Conservation (phyloP, 1,140 invertebrate species). For the Zaprionus tsacasi region DNA sequence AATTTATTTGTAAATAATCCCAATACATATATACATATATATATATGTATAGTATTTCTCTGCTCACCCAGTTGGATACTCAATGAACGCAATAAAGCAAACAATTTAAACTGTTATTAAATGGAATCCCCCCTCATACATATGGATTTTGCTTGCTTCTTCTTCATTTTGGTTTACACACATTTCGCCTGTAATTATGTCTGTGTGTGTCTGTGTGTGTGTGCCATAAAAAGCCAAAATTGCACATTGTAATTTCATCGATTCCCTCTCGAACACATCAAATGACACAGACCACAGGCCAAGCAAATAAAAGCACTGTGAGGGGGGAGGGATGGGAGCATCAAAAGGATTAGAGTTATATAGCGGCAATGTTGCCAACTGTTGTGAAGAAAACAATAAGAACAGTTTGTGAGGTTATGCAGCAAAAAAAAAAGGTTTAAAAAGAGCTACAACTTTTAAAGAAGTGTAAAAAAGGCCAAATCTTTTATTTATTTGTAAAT, state of each 20-base stretch:
- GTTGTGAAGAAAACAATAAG: too few relatives aligned
- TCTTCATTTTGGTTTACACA: neutral
- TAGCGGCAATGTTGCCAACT: too few relatives aligned
- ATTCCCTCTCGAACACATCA: neutral
- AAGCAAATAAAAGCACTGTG: neutral
- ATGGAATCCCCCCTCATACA: neutral
- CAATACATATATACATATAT: neutral
- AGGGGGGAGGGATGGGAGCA: neutral
- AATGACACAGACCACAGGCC: slow-evolving; percentile 6
- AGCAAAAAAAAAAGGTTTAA: too few relatives aligned
- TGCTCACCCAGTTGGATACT: too few relatives aligned
- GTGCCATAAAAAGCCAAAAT: slow-evolving; percentile 3
- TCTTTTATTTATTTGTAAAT: too few relatives aligned
- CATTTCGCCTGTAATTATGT: neutral
- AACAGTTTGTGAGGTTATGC: too few relatives aligned
- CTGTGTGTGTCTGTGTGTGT: neutral
- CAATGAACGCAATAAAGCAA: neutral
- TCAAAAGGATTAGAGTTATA: neutral
- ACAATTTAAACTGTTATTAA: neutral
- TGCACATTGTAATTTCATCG: slow-evolving; percentile 11
- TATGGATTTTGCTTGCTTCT: neutral
- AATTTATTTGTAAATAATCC: neutral
- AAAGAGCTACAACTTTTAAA: too few relatives aligned
- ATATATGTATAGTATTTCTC: too few relatives aligned
- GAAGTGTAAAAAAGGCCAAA: too few relatives aligned